Percentiles rank a stretch among this genome's conserved stretches.
Conservation (phyloP, 2,113 vertebrate genomes). For the Clarias batrachus region DNA sequence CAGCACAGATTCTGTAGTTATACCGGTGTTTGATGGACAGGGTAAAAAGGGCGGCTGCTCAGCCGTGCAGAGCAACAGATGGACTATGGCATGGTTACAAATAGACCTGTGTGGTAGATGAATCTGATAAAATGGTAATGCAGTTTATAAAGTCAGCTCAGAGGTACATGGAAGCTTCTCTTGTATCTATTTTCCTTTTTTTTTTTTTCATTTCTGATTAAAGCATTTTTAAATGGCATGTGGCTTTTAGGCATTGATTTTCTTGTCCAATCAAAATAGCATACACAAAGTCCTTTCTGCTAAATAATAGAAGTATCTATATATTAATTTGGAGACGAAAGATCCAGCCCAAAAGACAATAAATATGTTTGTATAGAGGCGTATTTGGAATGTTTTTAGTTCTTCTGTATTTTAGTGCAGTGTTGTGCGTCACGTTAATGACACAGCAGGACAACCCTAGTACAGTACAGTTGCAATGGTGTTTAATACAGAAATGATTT, state of each 20-base stretch:
- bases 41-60: neutral
- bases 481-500: neutral
- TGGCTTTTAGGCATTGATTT: neutral
- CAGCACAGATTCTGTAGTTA: neutral
- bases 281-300: neutral
- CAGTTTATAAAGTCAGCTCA: neutral
- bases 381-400: too few species aligned
- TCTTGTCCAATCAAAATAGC: neutral
- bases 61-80: neutral
- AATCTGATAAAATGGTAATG: neutral
- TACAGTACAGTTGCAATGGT: neutral
- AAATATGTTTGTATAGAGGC: too few species aligned
- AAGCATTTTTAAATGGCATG: neutral
- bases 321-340: neutral
- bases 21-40: neutral
- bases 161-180: neutral
- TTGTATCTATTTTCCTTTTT: neutral
- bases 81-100: neutral
- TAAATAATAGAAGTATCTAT: neutral
- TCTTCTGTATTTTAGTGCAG: too few species aligned
- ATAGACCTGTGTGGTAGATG: neutral
- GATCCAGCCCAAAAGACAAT: neutral
- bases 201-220: neutral
- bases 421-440: too few species aligned
- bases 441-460: too few species aligned